A percentile compares a stretch with the other conserved stretches of the same genome.
These are phyloP conservation scores for Drosophila miranda DNA, from an alignment of 1,140 invertebrate genomes.

Conservation along the genomic window DNA sequence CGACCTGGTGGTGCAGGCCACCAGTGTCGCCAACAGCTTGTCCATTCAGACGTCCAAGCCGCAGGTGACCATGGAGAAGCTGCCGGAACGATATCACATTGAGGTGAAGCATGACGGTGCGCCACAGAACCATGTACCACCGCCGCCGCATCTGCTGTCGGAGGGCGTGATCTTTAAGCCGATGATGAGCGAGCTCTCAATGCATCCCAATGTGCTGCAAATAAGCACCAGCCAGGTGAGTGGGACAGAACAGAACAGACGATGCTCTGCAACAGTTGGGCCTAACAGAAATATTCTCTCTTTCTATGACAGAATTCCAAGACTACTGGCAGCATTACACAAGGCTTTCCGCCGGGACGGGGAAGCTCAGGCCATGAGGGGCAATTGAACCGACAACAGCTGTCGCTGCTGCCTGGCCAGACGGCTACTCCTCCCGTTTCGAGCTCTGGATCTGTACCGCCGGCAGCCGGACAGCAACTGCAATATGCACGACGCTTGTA, in stretches of 20 bases:
- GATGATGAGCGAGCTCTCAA: conserved; percentile 62
- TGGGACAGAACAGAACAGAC: background rate
- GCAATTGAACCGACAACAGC: conserved; percentile 66
- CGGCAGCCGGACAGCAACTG: conserved; percentile 62
- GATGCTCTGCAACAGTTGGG: background rate
- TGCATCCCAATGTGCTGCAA: conserved; percentile 78
- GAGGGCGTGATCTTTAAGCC: conserved; percentile 73
- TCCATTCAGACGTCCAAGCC: conserved; percentile 67
- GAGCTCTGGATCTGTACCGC: conserved; percentile 40
- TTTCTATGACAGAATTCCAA: conserved; percentile 67
- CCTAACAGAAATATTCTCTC: background rate
- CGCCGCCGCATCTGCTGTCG: conserved; percentile 55
- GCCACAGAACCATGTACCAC: conserved; percentile 49
- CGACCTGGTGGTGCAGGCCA: conserved; percentile 58
- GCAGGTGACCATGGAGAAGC: conserved; percentile 79
- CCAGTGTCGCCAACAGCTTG: conserved; percentile 26
- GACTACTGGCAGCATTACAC: conserved; percentile 71
- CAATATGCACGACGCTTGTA: conserved; percentile 69
- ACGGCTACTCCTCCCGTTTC: conserved; percentile 45
- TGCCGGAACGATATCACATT: conserved; percentile 76
- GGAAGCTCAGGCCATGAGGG: conserved; percentile 59
- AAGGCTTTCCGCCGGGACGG: conserved; percentile 73
- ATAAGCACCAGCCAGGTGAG: conserved; percentile 71
- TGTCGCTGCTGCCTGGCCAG: conserved; percentile 70
- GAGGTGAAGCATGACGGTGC: conserved; percentile 72